Conservation (phyloP, 2,888 invertebrate species). For the Drosophila rubida region DNA sequence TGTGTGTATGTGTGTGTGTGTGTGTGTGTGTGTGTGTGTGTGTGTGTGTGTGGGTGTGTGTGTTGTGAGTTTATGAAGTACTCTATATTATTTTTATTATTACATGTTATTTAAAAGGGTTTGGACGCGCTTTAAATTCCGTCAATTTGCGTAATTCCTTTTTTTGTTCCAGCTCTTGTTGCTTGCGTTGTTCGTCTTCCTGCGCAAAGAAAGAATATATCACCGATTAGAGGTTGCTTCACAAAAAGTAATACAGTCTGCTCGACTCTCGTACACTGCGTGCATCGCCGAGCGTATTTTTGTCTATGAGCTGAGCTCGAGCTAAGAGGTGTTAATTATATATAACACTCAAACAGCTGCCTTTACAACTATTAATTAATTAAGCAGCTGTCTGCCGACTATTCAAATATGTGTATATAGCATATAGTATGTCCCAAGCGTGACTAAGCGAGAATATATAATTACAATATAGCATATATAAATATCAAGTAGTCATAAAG, state of each 20-base stretch:
- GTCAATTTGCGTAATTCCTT: conserved; percentile 82
- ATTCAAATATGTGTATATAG: background rate
- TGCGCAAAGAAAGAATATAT: conserved; percentile 51
- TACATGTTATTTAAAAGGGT: conserved; percentile 82
- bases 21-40: conserved; percentile 5
- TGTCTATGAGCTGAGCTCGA: background rate
- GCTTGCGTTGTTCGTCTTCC: conserved; percentile 82
- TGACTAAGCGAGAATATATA: background rate
- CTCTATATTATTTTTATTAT: background rate
- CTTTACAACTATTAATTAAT: background rate
- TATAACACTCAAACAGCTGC: conserved; percentile 4
- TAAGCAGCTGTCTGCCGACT: conserved; percentile 9
- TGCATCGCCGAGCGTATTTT: background rate
- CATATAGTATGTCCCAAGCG: background rate
- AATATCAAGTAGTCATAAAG: background rate
- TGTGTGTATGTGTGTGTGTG: conserved; percentile 16
- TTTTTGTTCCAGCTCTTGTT: conserved; percentile 74
- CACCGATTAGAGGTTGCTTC: background rate
- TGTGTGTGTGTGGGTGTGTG: conserved; percentile 12
- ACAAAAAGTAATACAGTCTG: background rate
- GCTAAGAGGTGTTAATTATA: background rate
- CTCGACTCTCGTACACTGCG: background rate
- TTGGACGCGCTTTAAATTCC: conserved; percentile 84
- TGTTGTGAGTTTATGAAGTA: conserved; percentile 9
- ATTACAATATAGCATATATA: background rate